Base-by-base conservation (phyloP, 2,888 invertebrate genomes). In the Lobophora halterata region DNA sequence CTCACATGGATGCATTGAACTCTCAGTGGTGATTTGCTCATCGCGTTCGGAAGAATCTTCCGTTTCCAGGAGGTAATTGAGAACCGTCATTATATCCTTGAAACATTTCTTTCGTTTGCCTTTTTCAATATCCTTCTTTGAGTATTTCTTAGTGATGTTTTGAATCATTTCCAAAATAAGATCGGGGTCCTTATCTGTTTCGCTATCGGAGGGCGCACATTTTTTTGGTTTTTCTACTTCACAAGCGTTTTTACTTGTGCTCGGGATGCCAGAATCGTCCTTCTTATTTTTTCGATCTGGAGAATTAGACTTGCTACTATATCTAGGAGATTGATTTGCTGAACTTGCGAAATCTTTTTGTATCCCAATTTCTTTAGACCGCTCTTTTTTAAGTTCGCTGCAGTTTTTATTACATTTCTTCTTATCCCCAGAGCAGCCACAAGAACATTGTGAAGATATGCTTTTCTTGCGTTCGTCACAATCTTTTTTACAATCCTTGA, bases 61-160 rank as follows among this genome's bases (percentile, higher is more conserved):
- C 5, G 86, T 87, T 43, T 86, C 82, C 23, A 87, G 61, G 13
- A 87, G 67, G 50, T 86, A 83, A 38, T 78, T 81, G 6, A 87
- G 57, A 16, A 83, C 67, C 10, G 69, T 61, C 34, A 87, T 68
- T 9, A 87, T 82, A 57, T 86, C 87, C 42, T 74, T 76, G 19
- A 79, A 82, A 51, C 83, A 80, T 60, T 82, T 85, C 45, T 77
- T 85, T 35, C 72, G 72, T 45, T 73, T 78, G 21, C 46, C 61
- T 40, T 71, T 80, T 23, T 68, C 71, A 11, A 70, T 46, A 19
- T 79, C 75, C 20, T 65, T 68, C 58, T 87, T 87, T 1, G 81
- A 67, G 54, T 81, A 87, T n/a, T 79, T 76, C 43, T 69, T 74
- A 8, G 85, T 87, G 24, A 87, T 83, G 36, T 72, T 76, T 58